Conservation (phyloP, 2,113 vertebrate genomes). For the Geococcyx californianus region DNA sequence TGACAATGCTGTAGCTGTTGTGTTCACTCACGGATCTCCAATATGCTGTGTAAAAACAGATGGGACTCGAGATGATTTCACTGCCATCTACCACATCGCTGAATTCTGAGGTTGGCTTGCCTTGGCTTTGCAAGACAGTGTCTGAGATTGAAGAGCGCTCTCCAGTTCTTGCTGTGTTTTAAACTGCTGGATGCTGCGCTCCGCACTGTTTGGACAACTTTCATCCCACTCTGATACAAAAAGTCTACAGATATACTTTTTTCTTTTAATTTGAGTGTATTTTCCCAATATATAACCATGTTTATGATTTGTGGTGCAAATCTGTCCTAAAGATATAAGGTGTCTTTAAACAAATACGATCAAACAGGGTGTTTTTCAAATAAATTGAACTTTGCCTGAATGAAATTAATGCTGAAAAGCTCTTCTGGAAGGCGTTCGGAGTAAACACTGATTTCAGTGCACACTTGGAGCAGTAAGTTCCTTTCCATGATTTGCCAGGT, state of each 20-base stretch:
- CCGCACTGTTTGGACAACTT: background rate
- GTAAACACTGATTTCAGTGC: conserved; percentile 3
- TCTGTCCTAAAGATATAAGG: background rate
- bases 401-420: background rate
- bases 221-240: background rate
- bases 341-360: background rate
- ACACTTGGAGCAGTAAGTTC: background rate
- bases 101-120: background rate
- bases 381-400: background rate
- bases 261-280: background rate
- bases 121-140: background rate
- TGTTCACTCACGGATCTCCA: conserved; percentile 32
- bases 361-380: background rate
- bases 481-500: background rate
- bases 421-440: conserved; percentile 21
- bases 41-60: conserved; percentile 13
- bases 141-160: background rate
- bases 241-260: background rate
- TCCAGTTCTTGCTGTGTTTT: background rate
- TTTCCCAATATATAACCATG: background rate
- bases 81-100: background rate
- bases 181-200: background rate
- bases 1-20: conserved; percentile 27
- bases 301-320: background rate
- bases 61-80: conserved; percentile 11